Base-by-base conservation (phyloP, 1,140 invertebrate genomes). In the Ostrea denselamellosa region DNA sequence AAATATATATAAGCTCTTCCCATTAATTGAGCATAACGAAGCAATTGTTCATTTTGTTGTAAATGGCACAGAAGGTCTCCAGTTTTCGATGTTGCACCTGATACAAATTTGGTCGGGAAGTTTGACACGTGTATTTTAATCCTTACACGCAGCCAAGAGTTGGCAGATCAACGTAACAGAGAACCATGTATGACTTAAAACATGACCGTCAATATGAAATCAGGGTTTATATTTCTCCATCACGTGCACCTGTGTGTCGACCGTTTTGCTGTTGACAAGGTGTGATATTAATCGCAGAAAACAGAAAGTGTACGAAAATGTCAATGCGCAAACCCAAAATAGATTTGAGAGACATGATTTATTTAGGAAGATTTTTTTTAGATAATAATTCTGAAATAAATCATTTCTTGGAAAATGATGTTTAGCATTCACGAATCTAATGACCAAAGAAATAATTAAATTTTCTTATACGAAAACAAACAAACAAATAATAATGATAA, bases 191-290 rank as follows among this genome's bases (percentile, higher is more conserved):
- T 77, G 34, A 25, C 28, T 25, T 28, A 77, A 77, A 77, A 14
- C 68, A 77, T 77, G 68, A 77, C 25, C 68, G 25, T 0, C 25
- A 77, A 77, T 77, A 77, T 9, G 10, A 5, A 34, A 12, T 9
- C 12, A 71, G 68, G 68, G 25, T 77, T 77, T 28, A 34, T 25
- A 25, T 77, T 77, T 77, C 25, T 28, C 25, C 14, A 25, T 34
- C 10, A 77, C 68, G 25, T 77, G 68, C 25, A 25, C 14, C 68
- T 62, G 28, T 3, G 68, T 77, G 25, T 28, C 68, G 14, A 77
- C 1, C 65, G 65, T 68, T 77, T 34, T 62, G 58, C n/a, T 62
- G 58, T 62, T 77, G 25, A 34, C 68, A 77, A 77, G 68, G 68
- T 77, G 25, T 3, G 68, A 10, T 28, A 34, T 77, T 14, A 77